Evolutionary conservation across 2,113 vertebrate species (phyloP), one percentile per base, ranked within the genome.

Genomic region (Nyctereutes procyonoides): DNA sequence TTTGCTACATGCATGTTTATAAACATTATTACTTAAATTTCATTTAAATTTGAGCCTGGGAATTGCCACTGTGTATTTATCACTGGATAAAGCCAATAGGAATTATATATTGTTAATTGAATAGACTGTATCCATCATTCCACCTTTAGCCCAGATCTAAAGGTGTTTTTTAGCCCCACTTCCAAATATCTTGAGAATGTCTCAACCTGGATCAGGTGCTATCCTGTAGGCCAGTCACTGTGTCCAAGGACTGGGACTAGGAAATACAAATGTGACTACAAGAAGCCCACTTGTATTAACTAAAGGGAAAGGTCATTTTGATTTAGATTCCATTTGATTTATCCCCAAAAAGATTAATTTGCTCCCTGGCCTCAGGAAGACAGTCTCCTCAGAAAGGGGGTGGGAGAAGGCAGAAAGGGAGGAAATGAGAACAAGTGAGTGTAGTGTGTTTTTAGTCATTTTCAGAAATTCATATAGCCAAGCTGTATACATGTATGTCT

Each of bases 341-440:
- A 86, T 86, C 74, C 67, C 48, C 4, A n/a, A 30, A 71, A 94
- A 94, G 32, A 83, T 80, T 92, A 55, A 82, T 91, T 88, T 95
- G 51, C 43, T 79, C 55, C 3, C n/a, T 81, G 63, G 24, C 30
- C 71, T 93, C 60, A 62, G 55, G 53, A 56, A 85, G 28, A 63
- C 17, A 94, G 2, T 60, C 20, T 84, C 14, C 3, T 2, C 2
- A 51, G 53, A 88, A 76, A 48, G 14, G 30, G 13, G 35, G 9
- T 22, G 0, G 15, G 10, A 22, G 15, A 13, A 20, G 48, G 30
- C 15, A 10, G 38, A 74, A n/a, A 43, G 4, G 17, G 1, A 28
- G 14, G 12, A 22, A 10, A 16, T 74, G 43, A 32, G 30, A 22
- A 43, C 10, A 28, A 11, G 55, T n/a, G 35, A 11, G 43, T 35